Percentiles rank a stretch among this genome's conserved stretches.
These are phyloP conservation scores for Solenodon paradoxus DNA, from an alignment of 2,113 vertebrate genomes.

Conservation along the genomic window DNA sequence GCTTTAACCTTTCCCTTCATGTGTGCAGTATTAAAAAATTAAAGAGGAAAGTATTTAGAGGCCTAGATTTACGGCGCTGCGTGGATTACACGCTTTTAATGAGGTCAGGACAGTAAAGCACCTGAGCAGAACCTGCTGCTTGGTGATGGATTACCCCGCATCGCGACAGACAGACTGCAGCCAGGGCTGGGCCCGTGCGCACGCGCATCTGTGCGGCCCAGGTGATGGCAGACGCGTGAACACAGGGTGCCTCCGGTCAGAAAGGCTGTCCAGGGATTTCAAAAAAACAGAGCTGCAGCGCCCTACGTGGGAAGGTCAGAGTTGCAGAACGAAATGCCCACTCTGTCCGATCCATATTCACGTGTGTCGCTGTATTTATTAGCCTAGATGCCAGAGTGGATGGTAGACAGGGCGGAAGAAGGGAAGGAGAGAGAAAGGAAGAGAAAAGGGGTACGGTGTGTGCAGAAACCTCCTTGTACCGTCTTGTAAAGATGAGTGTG, in stretches of 20 bases:
- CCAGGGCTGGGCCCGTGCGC: fast-evolving
- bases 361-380: neutral
- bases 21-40: slow-evolving; percentile 82
- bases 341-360: neutral
- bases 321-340: neutral
- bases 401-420: no score
- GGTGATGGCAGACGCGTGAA: neutral
- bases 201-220: no score
- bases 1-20: slow-evolving; percentile 82
- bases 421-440: no score
- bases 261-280: neutral
- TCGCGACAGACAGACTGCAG: slow-evolving; percentile 65
- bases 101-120: slow-evolving; percentile 83
- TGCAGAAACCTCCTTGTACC: neutral
- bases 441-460: no score
- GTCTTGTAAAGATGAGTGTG: neutral
- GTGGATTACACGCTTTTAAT: slow-evolving; percentile 80
- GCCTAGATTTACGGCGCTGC: slow-evolving; percentile 78
- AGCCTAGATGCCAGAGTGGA: no score
- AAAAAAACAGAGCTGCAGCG: neutral
- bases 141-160: slow-evolving; percentile 90
- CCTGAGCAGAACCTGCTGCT: slow-evolving; percentile 77
- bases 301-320: neutral
- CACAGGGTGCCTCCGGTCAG: neutral
- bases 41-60: slow-evolving; percentile 79